phyloP scores from a whole-genome alignment of 2,113 vertebrate genomes.

The Upupa epops region DNA sequence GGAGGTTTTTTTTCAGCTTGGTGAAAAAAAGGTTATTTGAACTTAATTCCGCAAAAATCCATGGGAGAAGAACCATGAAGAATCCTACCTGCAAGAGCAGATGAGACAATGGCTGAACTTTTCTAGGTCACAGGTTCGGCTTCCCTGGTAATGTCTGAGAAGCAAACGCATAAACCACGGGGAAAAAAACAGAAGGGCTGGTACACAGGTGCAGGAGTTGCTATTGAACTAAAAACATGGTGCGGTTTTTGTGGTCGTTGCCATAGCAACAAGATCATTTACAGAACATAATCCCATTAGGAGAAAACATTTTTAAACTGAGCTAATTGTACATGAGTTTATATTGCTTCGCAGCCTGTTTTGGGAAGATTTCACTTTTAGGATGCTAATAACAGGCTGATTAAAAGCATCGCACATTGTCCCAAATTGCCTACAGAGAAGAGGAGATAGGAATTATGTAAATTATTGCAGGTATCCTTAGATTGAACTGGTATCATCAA shows the following conservation, averaged over 20 bases:
- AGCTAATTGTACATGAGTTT: slow-evolving; percentile 74
- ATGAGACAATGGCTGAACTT: slow-evolving; percentile 45
- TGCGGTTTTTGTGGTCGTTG: slow-evolving; percentile 72
- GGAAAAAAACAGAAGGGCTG: slow-evolving; percentile 28
- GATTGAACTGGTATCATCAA: not conserved
- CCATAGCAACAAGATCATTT: slow-evolving; percentile 73
- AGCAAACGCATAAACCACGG: slow-evolving; percentile 42
- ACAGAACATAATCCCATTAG: slow-evolving; percentile 75
- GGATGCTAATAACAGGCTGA: slow-evolving; percentile 63
- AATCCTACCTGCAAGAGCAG: not conserved
- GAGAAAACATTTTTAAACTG: slow-evolving; percentile 71
- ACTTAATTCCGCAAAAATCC: slow-evolving; percentile 11
- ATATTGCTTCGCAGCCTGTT: slow-evolving; percentile 68
- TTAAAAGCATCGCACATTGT: slow-evolving; percentile 59
- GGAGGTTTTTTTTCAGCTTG: not conserved
- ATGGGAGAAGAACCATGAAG: not conserved
- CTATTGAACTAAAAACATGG: slow-evolving; percentile 57
- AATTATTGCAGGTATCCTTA: slow-evolving; percentile 53
- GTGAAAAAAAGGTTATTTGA: not conserved
- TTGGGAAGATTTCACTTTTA: slow-evolving; percentile 65
- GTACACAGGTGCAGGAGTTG: slow-evolving; percentile 72
- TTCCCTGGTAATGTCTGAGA: not conserved
- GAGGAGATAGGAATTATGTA: slow-evolving; percentile 56
- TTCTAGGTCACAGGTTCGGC: slow-evolving; percentile 20
- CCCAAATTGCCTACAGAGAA: slow-evolving; percentile 58